These are phyloP conservation scores for Drosophila ezoana DNA, from an alignment of 2,888 invertebrate species.

Conservation along the genomic window DNA sequence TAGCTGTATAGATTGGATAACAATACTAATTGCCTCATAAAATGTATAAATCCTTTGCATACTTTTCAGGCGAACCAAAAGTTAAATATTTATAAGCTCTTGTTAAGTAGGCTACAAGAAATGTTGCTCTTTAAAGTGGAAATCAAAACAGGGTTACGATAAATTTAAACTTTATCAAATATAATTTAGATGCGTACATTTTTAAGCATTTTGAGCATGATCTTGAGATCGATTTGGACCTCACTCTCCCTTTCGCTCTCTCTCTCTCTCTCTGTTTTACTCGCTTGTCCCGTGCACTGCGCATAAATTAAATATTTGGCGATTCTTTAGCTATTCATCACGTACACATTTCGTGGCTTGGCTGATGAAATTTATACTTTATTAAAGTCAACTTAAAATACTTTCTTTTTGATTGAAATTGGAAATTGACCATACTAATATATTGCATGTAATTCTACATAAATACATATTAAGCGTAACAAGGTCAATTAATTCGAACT, in stretches of 20 bases:
- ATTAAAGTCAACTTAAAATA: conserved; percentile 28
- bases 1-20: no score
- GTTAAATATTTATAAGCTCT: conserved; percentile 1
- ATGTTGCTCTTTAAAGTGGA: not conserved
- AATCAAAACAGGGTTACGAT: not conserved
- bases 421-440: conserved; percentile 7
- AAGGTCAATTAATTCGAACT: conserved; percentile 39
- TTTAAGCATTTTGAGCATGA: no score
- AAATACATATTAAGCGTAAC: conserved; percentile 15
- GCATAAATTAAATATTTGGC: conserved; percentile 10
- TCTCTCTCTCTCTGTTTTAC: not conserved
- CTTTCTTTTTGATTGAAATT: conserved; percentile 21
- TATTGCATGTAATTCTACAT: not conserved
- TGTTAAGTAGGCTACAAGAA: conserved; percentile 7
- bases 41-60: conserved; percentile 1
- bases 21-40: no score
- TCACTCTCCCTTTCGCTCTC: not conserved
- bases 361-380: conserved; percentile 56
- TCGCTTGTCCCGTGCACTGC: not conserved
- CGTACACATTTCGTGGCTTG: conserved; percentile 23
- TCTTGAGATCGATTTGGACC: conserved; percentile 5
- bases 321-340: conserved; percentile 13
- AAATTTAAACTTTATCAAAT: not conserved
- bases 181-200: no score
- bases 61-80: conserved; percentile 8